Evolutionary conservation across 1,140 invertebrate species (phyloP), one percentile per base, ranked within the genome.

Genomic region (Drosophila bocki): DNA sequence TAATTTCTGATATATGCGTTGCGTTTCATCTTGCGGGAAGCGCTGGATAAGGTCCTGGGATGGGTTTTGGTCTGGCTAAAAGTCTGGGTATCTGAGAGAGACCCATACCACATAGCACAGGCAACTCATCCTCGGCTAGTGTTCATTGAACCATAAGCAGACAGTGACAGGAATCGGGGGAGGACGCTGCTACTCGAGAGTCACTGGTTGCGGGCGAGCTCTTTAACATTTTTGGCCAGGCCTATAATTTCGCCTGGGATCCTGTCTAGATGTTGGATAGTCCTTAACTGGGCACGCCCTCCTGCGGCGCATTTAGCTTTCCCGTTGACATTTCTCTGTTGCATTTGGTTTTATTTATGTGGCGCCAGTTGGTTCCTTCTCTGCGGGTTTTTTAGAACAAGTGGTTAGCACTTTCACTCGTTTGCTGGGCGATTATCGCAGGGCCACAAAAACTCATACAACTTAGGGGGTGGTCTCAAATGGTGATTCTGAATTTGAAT

Each of bases 271-370:
- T 75, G 32, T 33, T 75, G 60, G 48, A 65, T 67, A 45, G 60
- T 54, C 22, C 44, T 65, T 75, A 51, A 53, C 35, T 57, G 39
- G 59, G 59, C 59, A 77, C 75, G 75, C 75, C 75, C 50, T 37
- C 57, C 82, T 62, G 61, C 58, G 45, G 76, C 75, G 83, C 83
- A 86, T 82, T 87, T 82, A 87, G 76, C 68, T 67, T 68, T 72
- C 61, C 22, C 51, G 82, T 85, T 86, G 82, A 76, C 82, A 87
- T 87, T 82, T 82, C 17, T 72, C 50, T 39, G 75, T 74, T 86
- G 82, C 83, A 87, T 75, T 75, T 44, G 45, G 64, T 29, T 29
- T 86, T 86, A 86, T 86, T 86, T 87, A 86, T 86, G 82, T 87
- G 82, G 83, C 83, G 82, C 82, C 82, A 86, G 79, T 86, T 82